Evolutionary conservation across 2,113 vertebrate species (phyloP).

Genomic region (Deroptyus accipitrinus): DNA sequence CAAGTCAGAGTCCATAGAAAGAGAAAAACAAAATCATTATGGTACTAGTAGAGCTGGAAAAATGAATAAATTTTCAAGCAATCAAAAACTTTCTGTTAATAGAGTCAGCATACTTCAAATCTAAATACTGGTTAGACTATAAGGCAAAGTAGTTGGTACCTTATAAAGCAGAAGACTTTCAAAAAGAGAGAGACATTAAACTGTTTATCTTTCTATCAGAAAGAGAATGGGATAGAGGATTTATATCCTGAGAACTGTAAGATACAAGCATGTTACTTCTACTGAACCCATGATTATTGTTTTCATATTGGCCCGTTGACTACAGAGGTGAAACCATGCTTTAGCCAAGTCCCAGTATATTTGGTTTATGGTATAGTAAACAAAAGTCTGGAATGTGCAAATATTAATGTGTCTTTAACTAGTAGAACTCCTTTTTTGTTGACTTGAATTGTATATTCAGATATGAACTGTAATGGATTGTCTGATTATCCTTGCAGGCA

Average conservation of each 20-base stretch:
- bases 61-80: neutral
- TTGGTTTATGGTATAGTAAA: neutral
- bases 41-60: neutral
- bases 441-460: neutral
- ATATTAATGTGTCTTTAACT: neutral
- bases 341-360: neutral
- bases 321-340: neutral
- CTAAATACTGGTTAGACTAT: neutral
- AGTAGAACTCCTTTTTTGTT: neutral
- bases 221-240: neutral
- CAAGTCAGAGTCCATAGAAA: neutral
- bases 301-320: neutral
- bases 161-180: neutral
- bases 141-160: neutral
- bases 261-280: neutral
- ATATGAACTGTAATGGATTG: neutral
- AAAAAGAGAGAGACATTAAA: neutral
- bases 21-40: neutral
- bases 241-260: neutral
- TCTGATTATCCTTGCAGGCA: neutral
- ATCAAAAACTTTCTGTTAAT: neutral
- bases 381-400: neutral
- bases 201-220: neutral
- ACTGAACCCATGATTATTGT: neutral
- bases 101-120: neutral